Evolutionary conservation across 2,797 vertebrate genomes (phyloP), one percentile per base, ranked within the genome.

Genomic region (Spea hammondii): DNA sequence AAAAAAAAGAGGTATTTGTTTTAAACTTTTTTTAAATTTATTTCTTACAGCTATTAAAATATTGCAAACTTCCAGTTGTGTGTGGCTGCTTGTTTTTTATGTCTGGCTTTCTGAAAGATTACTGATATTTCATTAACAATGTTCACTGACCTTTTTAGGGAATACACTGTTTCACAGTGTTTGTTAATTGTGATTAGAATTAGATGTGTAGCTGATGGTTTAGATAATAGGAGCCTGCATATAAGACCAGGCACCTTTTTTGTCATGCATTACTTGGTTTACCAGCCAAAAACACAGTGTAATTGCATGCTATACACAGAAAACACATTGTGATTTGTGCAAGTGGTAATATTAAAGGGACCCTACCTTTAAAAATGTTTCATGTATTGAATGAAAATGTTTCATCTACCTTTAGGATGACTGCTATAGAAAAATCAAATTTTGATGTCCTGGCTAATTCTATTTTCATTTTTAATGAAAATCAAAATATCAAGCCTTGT

Each of bases 1-100:
- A 83, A 75, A 57, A 77, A 14, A 72, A 57, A 55, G 65, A 59
- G 50, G 48, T 2, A 71, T 79, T 6, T 62, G 1, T 62, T 62
- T 62, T 62, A 13, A 55, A 76, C 75, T 72, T 79, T 82, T 84
- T 80, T 32, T 2, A 32, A 32, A 32, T 32, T 83, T 45, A 50
- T 48, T 78, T 84, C 82, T 79, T 68, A 65, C 79, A 83, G 84
- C 71, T 83, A 85, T 85, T 88, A 82, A 86, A 84, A 80, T 86
- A 80, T 83, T 83, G 85, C 71, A 64, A 86, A 70, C 72, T 64
- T 66, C 87, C 10, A 78, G 11, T 81, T 84, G 72, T 88, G 79
- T 84, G 83, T 87, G 32, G 32, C 74, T 8, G 4, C 3, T 75
- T 57, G 66, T 64, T 81, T 84, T 86, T 83, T 86, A n/a, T 86